phyloP scores from a whole-genome alignment of 2,888 invertebrate species.

The Hirtodrosophila alboralis region DNA sequence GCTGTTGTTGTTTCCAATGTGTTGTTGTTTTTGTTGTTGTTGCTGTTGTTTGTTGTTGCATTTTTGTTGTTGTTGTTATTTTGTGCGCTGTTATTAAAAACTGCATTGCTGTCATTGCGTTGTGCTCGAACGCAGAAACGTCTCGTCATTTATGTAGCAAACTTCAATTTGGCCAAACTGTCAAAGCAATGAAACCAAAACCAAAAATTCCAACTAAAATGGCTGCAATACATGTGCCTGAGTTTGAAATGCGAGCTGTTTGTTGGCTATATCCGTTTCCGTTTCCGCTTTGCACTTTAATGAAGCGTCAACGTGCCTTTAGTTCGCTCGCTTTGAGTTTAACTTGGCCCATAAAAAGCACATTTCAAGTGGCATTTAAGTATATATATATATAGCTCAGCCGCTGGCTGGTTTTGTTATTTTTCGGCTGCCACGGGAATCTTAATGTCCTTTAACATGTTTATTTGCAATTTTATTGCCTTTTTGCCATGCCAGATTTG shows the following conservation, averaged over 20 bases:
- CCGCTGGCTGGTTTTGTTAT: constrained; percentile 29
- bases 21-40: constrained; percentile 34
- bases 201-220: constrained; percentile 21
- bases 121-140: constrained; percentile 58
- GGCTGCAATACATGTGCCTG: constrained; percentile 15
- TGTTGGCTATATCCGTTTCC: constrained; percentile 61
- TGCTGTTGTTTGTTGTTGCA: constrained; percentile 40
- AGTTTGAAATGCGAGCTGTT: constrained; percentile 22
- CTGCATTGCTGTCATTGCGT: constrained; percentile 73
- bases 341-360: constrained; percentile 65
- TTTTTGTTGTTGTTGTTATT: constrained; percentile 33
- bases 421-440: constrained; percentile 37
- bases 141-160: constrained; percentile 75
- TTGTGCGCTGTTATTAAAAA: constrained; percentile 55
- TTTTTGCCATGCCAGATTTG: constrained; percentile 26
- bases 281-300: constrained; percentile 67
- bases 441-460: constrained; percentile 75
- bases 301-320: constrained; percentile 67
- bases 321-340: constrained; percentile 34
- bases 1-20: constrained; percentile 27
- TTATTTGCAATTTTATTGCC: constrained; percentile 73
- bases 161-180: constrained; percentile 50
- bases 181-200: constrained; percentile 49
- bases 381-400: constrained; percentile 28
- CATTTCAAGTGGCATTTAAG: constrained; percentile 64